These are phyloP conservation scores for Galerucella nymphaeae DNA, from an alignment of 2,888 invertebrate genomes.

Conservation along the genomic window DNA sequence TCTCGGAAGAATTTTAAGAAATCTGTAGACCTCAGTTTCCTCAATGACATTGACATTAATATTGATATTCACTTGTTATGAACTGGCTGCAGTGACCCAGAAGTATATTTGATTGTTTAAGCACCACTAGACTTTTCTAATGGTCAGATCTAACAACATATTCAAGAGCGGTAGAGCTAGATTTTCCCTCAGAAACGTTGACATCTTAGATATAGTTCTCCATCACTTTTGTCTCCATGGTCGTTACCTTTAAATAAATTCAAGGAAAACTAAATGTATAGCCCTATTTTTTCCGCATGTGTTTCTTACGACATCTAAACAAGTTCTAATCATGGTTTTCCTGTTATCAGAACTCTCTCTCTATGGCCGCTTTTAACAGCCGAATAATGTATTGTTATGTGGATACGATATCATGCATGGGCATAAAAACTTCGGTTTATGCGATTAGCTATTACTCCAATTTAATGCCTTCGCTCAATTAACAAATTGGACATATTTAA, in stretches of 20 bases:
- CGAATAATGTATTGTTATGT: constrained; percentile 44
- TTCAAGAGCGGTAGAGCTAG: no score
- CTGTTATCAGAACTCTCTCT: constrained; percentile 54
- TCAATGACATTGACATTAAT: no score
- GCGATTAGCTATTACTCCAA: constrained; percentile 44
- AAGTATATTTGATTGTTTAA: no score
- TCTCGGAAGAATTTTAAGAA: no score
- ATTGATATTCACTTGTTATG: no score
- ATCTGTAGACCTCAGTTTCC: no score
- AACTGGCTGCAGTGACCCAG: no score
- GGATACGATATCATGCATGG: constrained; percentile 10
- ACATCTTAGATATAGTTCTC: no score
- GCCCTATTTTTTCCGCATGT: constrained; percentile 51
- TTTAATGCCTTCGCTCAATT: constrained; percentile 44
- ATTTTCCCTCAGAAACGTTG: no score
- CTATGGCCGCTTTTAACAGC: constrained; percentile 50
- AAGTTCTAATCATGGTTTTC: constrained; percentile 61
- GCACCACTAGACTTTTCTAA: no score
- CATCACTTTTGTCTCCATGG: no score
- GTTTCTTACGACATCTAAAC: constrained; percentile 58
- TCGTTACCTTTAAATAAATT: background rate
- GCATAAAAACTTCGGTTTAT: constrained; percentile 46
- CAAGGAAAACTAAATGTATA: background rate
- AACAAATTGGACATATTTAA: constrained; percentile 38
- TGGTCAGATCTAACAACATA: no score